Evolutionary conservation across 2,888 invertebrate species (phyloP), one percentile per base, ranked within the genome.

Genomic region (Tenthredo amoena): DNA sequence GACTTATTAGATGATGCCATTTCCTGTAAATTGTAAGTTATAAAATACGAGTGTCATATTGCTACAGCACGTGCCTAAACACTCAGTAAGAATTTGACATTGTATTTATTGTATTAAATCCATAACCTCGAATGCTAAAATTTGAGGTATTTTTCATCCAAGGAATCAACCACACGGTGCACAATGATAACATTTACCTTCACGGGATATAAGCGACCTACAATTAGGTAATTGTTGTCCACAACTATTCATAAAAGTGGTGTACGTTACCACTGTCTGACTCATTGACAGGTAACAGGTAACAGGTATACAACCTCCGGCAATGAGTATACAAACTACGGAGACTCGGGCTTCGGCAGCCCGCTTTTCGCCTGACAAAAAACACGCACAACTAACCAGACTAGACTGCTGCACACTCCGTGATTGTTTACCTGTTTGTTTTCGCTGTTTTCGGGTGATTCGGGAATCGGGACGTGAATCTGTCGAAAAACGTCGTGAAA

Each of bases 1-100:
- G 55, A 26, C 26, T 18, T 68, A 50, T 68, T 34, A 31, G 43
- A 65, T 50, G 83, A 83, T 68, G 83, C 83, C 83, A 83, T 83
- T 68, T 83, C 50, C 65, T 72, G 43, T 72, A 18, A 72, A 37
- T 72, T 40, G 10, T n/a, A 72, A 72, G 34, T 37, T 37, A 40
- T 40, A 7, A 40, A 40, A 40, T 37, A 40, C 40, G 40, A 21
- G 37, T 72, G 72, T 40, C 37, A 65, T 7, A 65, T n/a, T 65
- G 65, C 55, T n/a, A 10, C 9, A 65, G 21, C 65, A 21, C 18
- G 10, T 26, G 21, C 21, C 3, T 62, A 21, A 9, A 26, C 2
- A 10, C 7, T 71, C 37, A n/a, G 10, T 37, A 71, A 34, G 12
- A 34, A 71, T 71, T 26, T 6, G 71, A 34, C 34, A 71, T 34